Evolutionary conservation across 2,888 invertebrate species (phyloP), one percentile per base, ranked within the genome.

Genomic region (Osmoderma eremita): DNA sequence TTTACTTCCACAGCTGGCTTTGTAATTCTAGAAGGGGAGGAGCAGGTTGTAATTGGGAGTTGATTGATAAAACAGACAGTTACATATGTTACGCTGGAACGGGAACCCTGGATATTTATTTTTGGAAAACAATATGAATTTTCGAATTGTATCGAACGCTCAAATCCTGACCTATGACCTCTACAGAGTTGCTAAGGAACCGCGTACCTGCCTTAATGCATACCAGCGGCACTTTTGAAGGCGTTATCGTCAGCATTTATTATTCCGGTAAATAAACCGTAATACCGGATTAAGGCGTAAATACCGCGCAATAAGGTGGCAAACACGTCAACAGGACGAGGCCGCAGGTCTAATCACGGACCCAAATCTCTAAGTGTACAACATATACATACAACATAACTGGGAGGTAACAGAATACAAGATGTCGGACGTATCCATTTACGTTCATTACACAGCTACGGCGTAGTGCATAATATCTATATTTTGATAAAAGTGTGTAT

Each of bases 301-400:
- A 66, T 71, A 74, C 71, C 67, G 71, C 72, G 71, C 70, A 73
- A 72, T 73, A 73, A 73, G 70, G 69, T 69, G 68, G 38, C 36
- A 67, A 69, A 73, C 71, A 72, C 73, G 73, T 75, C 72, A 71
- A 72, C 70, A 73, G 76, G 76, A 78, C 76, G 78, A 77, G 77
- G 77, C 76, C 77, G 78, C 74, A 42, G 45, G 15, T 39, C 65
- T 45, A 54, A 30, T 12, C 15, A n/a, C 24, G 36, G 48, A 42
- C 42, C 48, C n/a, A 56, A 39, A 56, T 20, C 41, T 41, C 15
- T 18, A 45, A 15, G 45, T 45, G 54, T 54, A 50, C 17, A 36
- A 49, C 30, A 36, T 63, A 63, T 30, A 63, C 63, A 64, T 41
- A 42, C 13, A 63, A 49, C 41, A 56, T 6, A 58, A 24, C 58